These are phyloP conservation scores for Buathra laborator DNA, from an alignment of 2,888 invertebrate species.

Conservation along the genomic window DNA sequence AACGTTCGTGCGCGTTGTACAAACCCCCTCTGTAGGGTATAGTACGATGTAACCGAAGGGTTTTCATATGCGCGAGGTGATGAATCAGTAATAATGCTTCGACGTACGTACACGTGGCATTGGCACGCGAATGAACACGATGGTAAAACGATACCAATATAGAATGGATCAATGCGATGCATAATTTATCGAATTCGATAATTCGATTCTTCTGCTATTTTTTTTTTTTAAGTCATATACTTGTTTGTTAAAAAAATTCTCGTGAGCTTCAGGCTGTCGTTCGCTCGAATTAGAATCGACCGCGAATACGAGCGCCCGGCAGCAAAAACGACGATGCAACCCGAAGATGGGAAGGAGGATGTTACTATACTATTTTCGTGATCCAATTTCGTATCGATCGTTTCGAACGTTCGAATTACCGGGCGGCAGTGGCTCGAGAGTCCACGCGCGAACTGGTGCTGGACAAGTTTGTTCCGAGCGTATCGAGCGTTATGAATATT, in stretches of 20 bases:
- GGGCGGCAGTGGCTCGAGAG: constrained; percentile 37
- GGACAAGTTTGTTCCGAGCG: constrained; percentile 67
- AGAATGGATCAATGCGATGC: neutral
- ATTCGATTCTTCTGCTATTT: no score
- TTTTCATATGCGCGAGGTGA: neutral
- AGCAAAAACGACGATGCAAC: constrained; percentile 36
- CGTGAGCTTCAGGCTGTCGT: constrained; percentile 26
- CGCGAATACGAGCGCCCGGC: constrained; percentile 19
- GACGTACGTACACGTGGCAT: neutral
- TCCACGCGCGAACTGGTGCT: constrained; percentile 36
- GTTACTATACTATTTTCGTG: constrained; percentile 58
- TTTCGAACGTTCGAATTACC: constrained; percentile 62
- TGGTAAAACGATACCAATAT: neutral
- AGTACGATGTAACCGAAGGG: neutral
- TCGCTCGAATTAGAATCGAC: constrained; percentile 20
- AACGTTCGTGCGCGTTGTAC: constrained; percentile 15
- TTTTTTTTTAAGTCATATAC: neutral
- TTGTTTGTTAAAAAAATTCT: neutral
- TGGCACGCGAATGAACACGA: neutral
- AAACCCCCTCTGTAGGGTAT: neutral
- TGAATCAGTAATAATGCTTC: neutral
- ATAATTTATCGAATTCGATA: neutral
- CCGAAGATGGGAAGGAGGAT: neutral
- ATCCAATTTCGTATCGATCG: constrained; percentile 69
- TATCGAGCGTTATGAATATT: constrained; percentile 70